Evolutionary conservation across 2,797 vertebrate species (phyloP).

Genomic region (Tenualosa ilisha): DNA sequence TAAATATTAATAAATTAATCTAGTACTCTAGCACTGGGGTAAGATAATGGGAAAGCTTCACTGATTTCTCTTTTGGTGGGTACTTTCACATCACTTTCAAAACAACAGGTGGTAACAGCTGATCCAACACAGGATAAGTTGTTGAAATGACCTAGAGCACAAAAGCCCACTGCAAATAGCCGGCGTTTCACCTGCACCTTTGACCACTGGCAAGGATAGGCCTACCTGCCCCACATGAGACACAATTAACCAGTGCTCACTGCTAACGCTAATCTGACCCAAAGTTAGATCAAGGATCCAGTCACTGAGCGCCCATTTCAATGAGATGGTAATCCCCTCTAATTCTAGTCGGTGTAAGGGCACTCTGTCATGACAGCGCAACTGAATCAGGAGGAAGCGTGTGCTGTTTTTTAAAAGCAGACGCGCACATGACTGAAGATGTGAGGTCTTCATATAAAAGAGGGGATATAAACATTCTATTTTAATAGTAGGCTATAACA

Average conservation of each 20-base stretch:
- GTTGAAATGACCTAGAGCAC: background rate
- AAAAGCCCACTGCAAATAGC: slow-evolving; percentile 20
- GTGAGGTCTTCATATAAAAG: too few relatives aligned
- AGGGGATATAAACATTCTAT: background rate
- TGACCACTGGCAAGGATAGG: background rate
- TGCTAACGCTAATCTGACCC: slow-evolving; percentile 9
- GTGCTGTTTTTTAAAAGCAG: background rate
- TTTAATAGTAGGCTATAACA: background rate
- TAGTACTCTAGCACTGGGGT: background rate
- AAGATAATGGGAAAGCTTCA: background rate
- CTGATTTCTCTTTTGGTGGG: background rate
- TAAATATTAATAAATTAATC: too few relatives aligned
- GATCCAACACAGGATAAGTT: background rate
- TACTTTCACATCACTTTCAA: background rate
- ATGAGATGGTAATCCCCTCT: slow-evolving; percentile 18
- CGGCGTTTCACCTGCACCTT: background rate
- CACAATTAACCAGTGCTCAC: background rate
- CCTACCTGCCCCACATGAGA: background rate
- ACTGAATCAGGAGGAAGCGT: background rate
- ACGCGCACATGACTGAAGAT: background rate
- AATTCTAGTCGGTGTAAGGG: background rate
- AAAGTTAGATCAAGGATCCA: slow-evolving; percentile 14
- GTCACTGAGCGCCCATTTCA: background rate
- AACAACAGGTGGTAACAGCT: background rate
- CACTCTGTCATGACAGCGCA: background rate